A percentile compares a stretch with the other conserved stretches of the same genome.
Conservation (phyloP, 2,888 invertebrate species). For the Ametastegia equiseti region DNA sequence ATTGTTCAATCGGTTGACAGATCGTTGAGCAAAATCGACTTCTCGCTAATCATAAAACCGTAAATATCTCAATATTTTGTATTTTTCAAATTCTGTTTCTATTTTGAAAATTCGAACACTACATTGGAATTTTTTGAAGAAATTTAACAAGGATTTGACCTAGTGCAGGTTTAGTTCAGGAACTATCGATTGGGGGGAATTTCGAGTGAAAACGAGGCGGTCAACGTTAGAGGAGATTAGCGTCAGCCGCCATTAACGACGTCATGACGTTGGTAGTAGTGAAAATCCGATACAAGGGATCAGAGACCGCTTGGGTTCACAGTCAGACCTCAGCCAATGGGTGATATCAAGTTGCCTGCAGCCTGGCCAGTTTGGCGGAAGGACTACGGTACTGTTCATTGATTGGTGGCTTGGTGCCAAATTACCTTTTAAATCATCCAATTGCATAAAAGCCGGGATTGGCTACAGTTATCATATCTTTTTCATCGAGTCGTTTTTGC, state of each 20-base stretch:
- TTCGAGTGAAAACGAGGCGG: neutral
- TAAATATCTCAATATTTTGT: neutral
- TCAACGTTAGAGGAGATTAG: neutral
- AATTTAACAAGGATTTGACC: neutral
- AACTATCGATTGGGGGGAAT: no score
- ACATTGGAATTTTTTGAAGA: neutral
- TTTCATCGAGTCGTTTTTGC: neutral
- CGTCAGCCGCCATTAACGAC: neutral
- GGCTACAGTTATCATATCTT: neutral
- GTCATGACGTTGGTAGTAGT: conserved; percentile 1
- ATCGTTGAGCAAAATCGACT: neutral
- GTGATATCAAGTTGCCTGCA: conserved; percentile 4
- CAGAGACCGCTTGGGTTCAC: conserved; percentile 8
- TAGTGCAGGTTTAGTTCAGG: neutral
- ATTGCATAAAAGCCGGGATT: conserved; percentile 52
- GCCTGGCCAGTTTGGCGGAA: conserved; percentile 24
- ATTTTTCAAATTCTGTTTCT: neutral
- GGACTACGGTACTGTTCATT: conserved; percentile 59
- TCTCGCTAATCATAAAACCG: neutral
- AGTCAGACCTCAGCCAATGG: conserved; percentile 11
- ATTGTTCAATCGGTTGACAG: neutral
- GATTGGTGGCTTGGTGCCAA: conserved; percentile 69
- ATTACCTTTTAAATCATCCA: conserved; percentile 66
- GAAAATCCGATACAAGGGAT: conserved; percentile 34
- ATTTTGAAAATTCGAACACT: neutral